Evolutionary conservation across 2,113 vertebrate species (phyloP).

Genomic region (Promerops cafer): DNA sequence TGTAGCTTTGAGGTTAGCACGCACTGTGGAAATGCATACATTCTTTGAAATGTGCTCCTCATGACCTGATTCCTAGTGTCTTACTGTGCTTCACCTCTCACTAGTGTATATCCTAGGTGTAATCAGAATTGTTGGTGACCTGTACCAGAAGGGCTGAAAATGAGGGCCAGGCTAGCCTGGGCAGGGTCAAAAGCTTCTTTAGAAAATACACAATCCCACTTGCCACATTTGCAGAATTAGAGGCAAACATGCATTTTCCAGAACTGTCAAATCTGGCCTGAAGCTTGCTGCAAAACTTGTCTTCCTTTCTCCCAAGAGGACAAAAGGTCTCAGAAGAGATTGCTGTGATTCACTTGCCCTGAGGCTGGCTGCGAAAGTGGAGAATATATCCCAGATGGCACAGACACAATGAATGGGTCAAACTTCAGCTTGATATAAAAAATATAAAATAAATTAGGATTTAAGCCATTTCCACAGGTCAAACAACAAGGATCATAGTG

Average conservation of each 20-base stretch:
- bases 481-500: not conserved
- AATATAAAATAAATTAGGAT: not conserved
- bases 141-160: not conserved
- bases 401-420: not conserved
- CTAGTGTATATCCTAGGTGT: not conserved
- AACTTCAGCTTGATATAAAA: not conserved
- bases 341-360: fast-evolving
- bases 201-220: not conserved
- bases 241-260: not conserved
- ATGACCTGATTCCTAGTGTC: not conserved
- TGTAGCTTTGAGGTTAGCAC: not conserved
- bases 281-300: not conserved
- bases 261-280: not conserved
- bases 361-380: not conserved
- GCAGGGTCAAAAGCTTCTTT: not conserved
- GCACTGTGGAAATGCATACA: not conserved
- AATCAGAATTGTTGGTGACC: not conserved
- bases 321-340: not conserved
- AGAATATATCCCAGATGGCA: not conserved
- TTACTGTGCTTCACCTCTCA: not conserved
- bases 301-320: not conserved
- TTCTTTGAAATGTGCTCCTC: not conserved
- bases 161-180: not conserved
- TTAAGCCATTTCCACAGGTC: not conserved
- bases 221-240: not conserved